Base-by-base conservation (phyloP, 2,797 vertebrate genomes). In the Pteronotus mesoamericanus region DNA sequence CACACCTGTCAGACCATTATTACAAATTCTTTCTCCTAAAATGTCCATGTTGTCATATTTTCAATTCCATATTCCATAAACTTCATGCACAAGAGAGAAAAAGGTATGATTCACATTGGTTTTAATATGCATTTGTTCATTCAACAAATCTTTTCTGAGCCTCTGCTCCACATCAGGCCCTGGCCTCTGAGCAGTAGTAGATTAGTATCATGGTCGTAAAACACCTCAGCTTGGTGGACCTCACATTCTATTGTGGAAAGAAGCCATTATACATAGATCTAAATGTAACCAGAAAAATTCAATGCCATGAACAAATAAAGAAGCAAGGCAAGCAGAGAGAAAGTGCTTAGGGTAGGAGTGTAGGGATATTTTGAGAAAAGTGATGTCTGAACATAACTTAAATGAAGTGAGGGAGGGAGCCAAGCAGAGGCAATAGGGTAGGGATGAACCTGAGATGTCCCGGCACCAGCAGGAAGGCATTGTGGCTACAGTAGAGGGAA, bases 11-110 rank as follows among this genome's bases (percentile, higher is more conserved):
- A 34, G 14, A 39, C n/a, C 6, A 51, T 84, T 3, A 46, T 84
- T 80, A 32, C 83, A 94, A 75, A 79, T 85, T 26, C 89, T 32
- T 72, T 66, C 72, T 90, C 32, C 75, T 61, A n/a, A 78, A 55
- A 86, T 42, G 5, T 84, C 44, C 18, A 2, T 46, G n/a, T 37
- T 48, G 46, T 37, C 3, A 0, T 59, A 39, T 92, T 93, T 68
- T 34, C 69, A 89, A 6, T 15, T 75, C 66, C 14, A 8, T 61
- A 22, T 55, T 72, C 48, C 61, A 61, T 72, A 78, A 74, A 48
- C 15, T 10, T 48, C 34, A 19, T 29, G 34, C n/a, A 39, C 19
- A 55, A 64, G 24, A 89, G 29, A 77, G 10, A 37, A 18, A 18
- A 22, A 93, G 18, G 32, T 34, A 89, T n/a, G 55, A 42, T 22